These are phyloP conservation scores for Drosophila borborema DNA, from an alignment of 2,888 invertebrate species.

Conservation along the genomic window DNA sequence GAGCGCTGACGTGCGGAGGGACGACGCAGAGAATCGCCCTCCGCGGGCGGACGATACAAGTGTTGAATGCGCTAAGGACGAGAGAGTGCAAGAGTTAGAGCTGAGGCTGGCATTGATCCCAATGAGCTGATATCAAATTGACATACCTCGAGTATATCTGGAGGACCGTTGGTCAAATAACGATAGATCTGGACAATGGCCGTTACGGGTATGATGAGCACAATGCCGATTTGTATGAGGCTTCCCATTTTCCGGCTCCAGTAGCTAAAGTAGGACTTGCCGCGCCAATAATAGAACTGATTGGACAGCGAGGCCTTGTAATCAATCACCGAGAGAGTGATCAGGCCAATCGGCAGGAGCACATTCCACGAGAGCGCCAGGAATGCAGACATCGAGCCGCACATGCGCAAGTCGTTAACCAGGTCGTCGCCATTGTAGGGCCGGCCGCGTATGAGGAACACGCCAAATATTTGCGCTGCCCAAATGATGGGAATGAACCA, in stretches of 20 bases:
- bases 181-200: slow-evolving; percentile 88
- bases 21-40: slow-evolving; percentile 78
- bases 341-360: slow-evolving; percentile 91
- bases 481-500: slow-evolving; percentile 95
- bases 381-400: slow-evolving; percentile 87
- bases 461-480: slow-evolving; percentile 91
- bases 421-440: slow-evolving; percentile 90
- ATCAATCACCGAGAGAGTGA: slow-evolving; percentile 90
- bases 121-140: not conserved
- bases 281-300: slow-evolving; percentile 89
- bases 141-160: slow-evolving; percentile 94
- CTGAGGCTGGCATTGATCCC: not conserved
- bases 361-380: slow-evolving; percentile 95
- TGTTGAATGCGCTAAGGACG: slow-evolving; percentile 91
- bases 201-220: slow-evolving; percentile 89
- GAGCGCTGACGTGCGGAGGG: slow-evolving; percentile 59
- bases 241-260: slow-evolving; percentile 93
- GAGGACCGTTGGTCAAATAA: slow-evolving; percentile 93
- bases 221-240: slow-evolving; percentile 90
- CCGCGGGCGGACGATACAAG: slow-evolving; percentile 91
- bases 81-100: not conserved
- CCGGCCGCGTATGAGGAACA: slow-evolving; percentile 93
- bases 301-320: slow-evolving; percentile 90
- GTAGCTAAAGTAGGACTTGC: slow-evolving; percentile 91
- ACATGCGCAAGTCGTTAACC: slow-evolving; percentile 84